Conservation (phyloP, 2,113 vertebrate genomes). For the Antigone vipio region DNA sequence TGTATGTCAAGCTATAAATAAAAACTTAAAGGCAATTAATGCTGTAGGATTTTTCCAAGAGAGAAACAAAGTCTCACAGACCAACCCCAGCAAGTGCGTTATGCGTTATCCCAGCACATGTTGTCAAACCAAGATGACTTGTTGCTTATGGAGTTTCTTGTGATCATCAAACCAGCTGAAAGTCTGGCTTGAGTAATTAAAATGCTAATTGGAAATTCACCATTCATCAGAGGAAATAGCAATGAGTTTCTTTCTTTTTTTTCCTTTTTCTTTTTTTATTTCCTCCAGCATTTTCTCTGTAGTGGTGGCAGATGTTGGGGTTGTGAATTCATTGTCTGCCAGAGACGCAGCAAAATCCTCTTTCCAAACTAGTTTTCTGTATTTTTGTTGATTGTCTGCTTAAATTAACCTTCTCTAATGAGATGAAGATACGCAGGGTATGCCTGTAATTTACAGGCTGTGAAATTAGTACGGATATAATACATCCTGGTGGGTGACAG, state of each 20-base stretch:
- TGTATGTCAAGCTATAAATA: background rate
- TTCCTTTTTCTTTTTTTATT: background rate
- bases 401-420: constrained; percentile 80
- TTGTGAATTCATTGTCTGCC: constrained; percentile 68
- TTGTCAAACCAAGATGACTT: constrained; percentile 38
- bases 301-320: constrained; percentile 69
- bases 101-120: background rate
- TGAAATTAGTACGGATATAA: constrained; percentile 69
- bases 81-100: background rate
- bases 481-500: constrained; percentile 55
- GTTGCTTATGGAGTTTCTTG: constrained; percentile 46
- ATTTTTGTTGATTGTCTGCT: constrained; percentile 75
- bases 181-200: constrained; percentile 75
- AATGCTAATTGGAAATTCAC: constrained; percentile 77
- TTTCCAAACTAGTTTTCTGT: constrained; percentile 50
- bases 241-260: constrained; percentile 39
- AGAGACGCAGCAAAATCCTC: constrained; percentile 51
- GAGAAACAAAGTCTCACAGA: background rate
- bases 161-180: constrained; percentile 64
- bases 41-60: background rate
- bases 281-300: constrained; percentile 58
- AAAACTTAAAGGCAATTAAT: background rate
- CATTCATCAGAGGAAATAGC: constrained; percentile 70
- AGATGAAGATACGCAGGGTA: constrained; percentile 53
- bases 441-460: constrained; percentile 71